These are phyloP conservation scores for Syrphus vitripennis DNA, from an alignment of 2,888 invertebrate species.

Conservation along the genomic window DNA sequence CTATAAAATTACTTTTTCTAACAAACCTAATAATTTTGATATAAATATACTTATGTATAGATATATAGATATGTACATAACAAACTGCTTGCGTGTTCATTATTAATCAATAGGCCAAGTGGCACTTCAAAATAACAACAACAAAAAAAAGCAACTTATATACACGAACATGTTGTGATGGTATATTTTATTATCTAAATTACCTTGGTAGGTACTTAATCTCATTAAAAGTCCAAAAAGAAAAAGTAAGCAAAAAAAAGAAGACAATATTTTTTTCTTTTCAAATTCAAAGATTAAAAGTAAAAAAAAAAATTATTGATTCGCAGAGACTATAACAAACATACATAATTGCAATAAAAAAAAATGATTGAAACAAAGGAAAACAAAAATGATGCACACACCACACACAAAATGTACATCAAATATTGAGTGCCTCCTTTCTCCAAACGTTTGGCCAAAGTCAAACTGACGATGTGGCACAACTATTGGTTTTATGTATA, in stretches of 20 bases:
- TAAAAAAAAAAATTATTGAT: background rate
- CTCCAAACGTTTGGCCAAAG: slow-evolving; percentile 29
- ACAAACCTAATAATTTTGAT: background rate
- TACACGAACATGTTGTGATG: background rate
- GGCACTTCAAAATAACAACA: background rate
- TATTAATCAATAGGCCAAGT: slow-evolving; percentile 27
- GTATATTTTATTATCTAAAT: background rate
- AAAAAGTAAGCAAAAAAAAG: background rate
- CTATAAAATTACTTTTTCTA: background rate
- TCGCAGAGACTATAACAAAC: background rate
- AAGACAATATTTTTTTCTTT: too few species aligned
- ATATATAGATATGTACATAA: background rate
- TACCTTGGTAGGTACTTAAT: slow-evolving; percentile 21
- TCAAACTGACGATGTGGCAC: slow-evolving; percentile 62
- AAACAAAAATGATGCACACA: slow-evolving; percentile 28
- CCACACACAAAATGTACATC: slow-evolving; percentile 7
- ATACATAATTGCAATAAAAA: slow-evolving; percentile 23
- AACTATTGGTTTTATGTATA: background rate
- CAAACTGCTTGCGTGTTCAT: slow-evolving; percentile 27
- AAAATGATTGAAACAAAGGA: slow-evolving; percentile 32
- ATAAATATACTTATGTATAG: too few species aligned
- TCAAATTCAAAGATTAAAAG: background rate
- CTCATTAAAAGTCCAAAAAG: background rate
- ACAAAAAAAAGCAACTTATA: background rate
- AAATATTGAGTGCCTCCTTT: slow-evolving; percentile 5